phyloP scores from a whole-genome alignment of 2,888 invertebrate species.

The Aphidoletes aphidimyza region DNA sequence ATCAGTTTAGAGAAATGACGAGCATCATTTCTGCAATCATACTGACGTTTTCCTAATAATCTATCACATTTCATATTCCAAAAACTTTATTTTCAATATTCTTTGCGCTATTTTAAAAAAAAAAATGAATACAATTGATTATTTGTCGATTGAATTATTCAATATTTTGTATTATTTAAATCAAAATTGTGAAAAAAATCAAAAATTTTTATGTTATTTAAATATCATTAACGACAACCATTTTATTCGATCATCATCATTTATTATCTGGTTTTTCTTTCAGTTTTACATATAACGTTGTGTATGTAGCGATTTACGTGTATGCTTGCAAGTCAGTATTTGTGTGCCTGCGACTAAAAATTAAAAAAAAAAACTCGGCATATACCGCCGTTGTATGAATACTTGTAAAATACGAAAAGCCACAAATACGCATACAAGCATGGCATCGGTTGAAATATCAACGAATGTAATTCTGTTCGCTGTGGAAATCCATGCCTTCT shows the following conservation, averaged over 20 bases:
- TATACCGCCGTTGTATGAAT: too few relatives aligned
- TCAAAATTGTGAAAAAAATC: neutral
- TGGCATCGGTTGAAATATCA: neutral
- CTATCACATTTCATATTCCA: neutral
- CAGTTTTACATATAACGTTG: neutral
- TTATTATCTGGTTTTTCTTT: conserved; percentile 31
- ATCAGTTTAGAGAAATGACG: conserved; percentile 67
- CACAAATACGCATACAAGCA: neutral
- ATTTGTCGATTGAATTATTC: neutral
- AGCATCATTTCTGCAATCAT: conserved; percentile 62
- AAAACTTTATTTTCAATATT: neutral
- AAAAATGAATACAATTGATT: too few relatives aligned
- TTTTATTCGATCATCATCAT: conserved; percentile 49
- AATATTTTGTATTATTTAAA: neutral
- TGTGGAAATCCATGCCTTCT: conserved; percentile 8
- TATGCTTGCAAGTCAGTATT: neutral
- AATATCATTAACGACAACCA: conserved; percentile 27
- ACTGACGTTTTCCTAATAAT: conserved; percentile 44
- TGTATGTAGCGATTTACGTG: neutral
- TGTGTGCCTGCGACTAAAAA: too few relatives aligned
- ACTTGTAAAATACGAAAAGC: neutral
- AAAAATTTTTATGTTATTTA: neutral
- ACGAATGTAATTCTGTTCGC: too few relatives aligned
- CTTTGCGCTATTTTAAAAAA: too few relatives aligned
- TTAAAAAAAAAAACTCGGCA: too few relatives aligned